Evolutionary conservation across 2,113 vertebrate species (phyloP), one percentile per base, ranked within the genome.

Genomic region (Neodon shergylaensis): DNA sequence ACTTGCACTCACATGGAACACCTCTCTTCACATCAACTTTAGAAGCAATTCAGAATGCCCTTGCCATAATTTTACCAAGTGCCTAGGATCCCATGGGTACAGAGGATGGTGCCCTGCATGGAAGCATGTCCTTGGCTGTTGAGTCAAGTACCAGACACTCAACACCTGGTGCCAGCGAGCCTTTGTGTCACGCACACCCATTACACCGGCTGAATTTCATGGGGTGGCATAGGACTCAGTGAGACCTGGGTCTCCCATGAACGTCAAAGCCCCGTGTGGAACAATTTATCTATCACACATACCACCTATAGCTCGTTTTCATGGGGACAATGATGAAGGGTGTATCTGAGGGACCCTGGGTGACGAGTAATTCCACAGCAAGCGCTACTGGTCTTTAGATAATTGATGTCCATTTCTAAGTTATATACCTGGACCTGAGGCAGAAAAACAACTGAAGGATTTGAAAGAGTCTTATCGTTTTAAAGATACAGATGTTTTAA

Each of bases 401-500:
- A 74, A 94, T 1, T 81, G 58, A 47, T 79, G 72, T 63, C 39
- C 28, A 7, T 91, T 93, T 90, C 63, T 81, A 87, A 95, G 88
- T 92, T 93, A 92, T 90, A 81, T 86, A 85, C 70, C 73, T 91
- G 47, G 10, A 68, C 52, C 22, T 17, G 11, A 96, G 58, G 49
- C 44, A 79, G 73, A 94, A 91, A 94, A 94, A 85, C 26, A 76
- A 16, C 58, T 91, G 44, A 88, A 78, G 36, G 76, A 39, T 91
- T 83, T 94, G n/a, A 84, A 91, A 73, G 13, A 66, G 16, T n/a
- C 24, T 92, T 54, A 65, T 39, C 5, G 33, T 85, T 94, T 94
- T 93, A 39, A 95, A 90, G 68, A 92, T 94, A 87, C 52, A 93
- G 91, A 94, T 96, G 61, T 90, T 93, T 82, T 81, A 74, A 89